Evolutionary conservation across 92 coral and sea anemone species (phyloP), one percentile per base, ranked within the genome.

Genomic region (Pocillopora grandis): DNA sequence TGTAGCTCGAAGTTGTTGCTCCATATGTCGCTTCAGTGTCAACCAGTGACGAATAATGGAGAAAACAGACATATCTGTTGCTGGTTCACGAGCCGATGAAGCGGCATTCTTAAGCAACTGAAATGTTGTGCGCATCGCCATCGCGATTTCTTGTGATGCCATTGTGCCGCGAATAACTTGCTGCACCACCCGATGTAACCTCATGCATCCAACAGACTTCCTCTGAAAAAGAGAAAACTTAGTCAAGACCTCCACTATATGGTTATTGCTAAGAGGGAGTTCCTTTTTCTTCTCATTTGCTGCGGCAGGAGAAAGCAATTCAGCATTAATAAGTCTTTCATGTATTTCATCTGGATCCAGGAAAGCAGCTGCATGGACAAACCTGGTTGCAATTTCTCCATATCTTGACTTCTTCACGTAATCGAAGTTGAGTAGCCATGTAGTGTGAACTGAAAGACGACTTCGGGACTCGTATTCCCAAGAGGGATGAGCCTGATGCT

Each of bases 371-470:
- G 80, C 84, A 33, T 82, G 36, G 35, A 88, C 20, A 57, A 88
- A 76, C 11, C 27, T 62, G 49, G 69, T 61, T 31, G 91, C 91
- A 0, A 48, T 11, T 63, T n/a, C 71, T 37, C 88, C 91, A 36
- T 57, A 80, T 0, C 19, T 12, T 66, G 83, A 66, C 1, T 65
- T 79, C 58, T 13, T 49, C 6, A 92, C 86, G 67, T 90, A 88
- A 15, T 90, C 82, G 75, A 87, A 75, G 23, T 81, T 87, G 14
- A 87, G 16, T 57, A 79, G 80, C 90, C 87, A 93, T 2, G 98
- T 95, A 33, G 96, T 88, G 61, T 85, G 89, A 13, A 92, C 95
- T 72, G 94, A 89, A 63, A 81, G 64, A 76, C 98, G 90, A n/a
- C 78, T 85, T 31, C 57, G 72, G 16, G 98, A 88, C 52, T 88